These are phyloP conservation scores for Tiliacea citrago DNA, from an alignment of 2,888 invertebrate species.

Conservation along the genomic window DNA sequence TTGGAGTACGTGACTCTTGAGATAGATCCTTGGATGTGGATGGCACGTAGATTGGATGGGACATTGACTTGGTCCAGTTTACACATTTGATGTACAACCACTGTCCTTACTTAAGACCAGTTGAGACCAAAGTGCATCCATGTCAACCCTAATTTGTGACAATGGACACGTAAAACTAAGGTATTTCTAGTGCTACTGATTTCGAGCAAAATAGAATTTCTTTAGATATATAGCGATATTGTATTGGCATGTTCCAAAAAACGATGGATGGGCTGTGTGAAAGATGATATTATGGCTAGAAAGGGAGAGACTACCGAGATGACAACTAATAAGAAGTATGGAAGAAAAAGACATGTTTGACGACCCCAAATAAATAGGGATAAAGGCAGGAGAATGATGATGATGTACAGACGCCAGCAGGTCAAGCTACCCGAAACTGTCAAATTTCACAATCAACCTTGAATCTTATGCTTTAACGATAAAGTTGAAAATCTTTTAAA, in stretches of 20 bases:
- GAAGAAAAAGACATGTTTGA: too few species aligned
- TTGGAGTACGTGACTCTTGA: slow-evolving; percentile 42
- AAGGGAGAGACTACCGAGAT: too few species aligned
- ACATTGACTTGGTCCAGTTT: slow-evolving; percentile 33
- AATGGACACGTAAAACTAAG: background rate
- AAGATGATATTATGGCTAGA: too few species aligned
- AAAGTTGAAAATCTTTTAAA: too few species aligned
- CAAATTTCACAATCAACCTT: too few species aligned
- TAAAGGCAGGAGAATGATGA: too few species aligned
- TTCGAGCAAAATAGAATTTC: background rate
- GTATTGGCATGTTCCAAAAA: background rate
- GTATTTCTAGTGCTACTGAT: background rate
- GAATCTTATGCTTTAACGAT: too few species aligned
- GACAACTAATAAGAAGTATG: too few species aligned
- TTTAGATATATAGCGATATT: background rate
- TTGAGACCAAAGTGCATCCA: background rate
- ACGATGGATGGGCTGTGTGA: too few species aligned
- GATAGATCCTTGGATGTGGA: slow-evolving; percentile 14
- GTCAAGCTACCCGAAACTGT: too few species aligned
- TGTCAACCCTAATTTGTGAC: background rate
- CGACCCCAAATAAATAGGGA: too few species aligned
- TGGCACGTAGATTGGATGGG: slow-evolving; percentile 7
- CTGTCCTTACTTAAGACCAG: slow-evolving; percentile 6
- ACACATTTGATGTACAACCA: background rate
- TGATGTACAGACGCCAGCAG: too few species aligned